A percentile compares a stretch with the other conserved stretches of the same genome.
Conservation (phyloP, 2,888 invertebrate species). For the Pedicia rivosa region DNA sequence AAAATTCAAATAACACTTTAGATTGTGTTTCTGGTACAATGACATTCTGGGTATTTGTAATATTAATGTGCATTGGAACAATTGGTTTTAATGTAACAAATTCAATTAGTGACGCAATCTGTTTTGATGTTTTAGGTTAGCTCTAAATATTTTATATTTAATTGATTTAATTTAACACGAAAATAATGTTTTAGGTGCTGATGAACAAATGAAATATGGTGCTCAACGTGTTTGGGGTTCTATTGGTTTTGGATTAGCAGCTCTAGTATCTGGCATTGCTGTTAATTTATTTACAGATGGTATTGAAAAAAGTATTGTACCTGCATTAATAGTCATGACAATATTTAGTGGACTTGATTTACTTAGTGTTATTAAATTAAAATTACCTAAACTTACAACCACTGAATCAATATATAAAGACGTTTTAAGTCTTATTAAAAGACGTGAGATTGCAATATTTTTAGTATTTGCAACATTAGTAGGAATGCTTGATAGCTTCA, state of each 20-base stretch:
- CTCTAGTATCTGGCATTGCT: constrained; percentile 50
- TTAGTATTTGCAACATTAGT: constrained; percentile 56
- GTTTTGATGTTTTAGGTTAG: constrained; percentile 71
- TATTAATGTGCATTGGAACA: constrained; percentile 54
- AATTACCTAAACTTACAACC: constrained; percentile 51
- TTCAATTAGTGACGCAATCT: constrained; percentile 78
- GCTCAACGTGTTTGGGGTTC: constrained; percentile 72
- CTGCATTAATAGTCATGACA: constrained; percentile 51
- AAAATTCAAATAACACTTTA: constrained; percentile 8
- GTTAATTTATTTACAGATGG: constrained; percentile 46
- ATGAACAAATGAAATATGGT: constrained; percentile 53
- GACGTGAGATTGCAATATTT: constrained; percentile 50
- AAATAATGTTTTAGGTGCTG: constrained; percentile 34
- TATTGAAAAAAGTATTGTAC: constrained; percentile 45
- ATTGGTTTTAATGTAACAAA: constrained; percentile 73
- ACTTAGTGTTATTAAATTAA: constrained; percentile 38
- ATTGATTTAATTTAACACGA: not conserved
- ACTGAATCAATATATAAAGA: constrained; percentile 54
- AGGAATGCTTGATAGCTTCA: constrained; percentile 63
- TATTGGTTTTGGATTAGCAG: constrained; percentile 59
- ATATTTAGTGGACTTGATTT: constrained; percentile 48
- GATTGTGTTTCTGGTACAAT: constrained; percentile 38
- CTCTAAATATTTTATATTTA: constrained; percentile 8
- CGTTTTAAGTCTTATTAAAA: constrained; percentile 40
- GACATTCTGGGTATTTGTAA: constrained; percentile 58